Evolutionary conservation across 2,888 invertebrate species (phyloP), one percentile per base, ranked within the genome.

Genomic region (Hofmannophila pseudospretella): DNA sequence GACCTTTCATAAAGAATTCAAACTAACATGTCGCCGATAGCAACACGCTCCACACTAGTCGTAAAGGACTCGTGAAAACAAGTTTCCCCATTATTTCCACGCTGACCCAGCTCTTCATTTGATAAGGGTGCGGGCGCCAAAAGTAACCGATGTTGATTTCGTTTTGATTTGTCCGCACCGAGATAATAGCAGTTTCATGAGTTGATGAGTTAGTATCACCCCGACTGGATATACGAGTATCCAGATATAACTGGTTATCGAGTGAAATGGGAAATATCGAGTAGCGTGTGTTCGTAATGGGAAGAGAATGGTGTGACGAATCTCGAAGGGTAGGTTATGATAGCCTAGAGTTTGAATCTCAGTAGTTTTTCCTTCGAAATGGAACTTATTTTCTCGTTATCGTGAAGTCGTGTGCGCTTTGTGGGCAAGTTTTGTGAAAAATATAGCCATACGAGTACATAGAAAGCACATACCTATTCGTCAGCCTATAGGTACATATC

Each of bases 81-180:
- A 52, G 48, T 52, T 54, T 49, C 40, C 44, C 50, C 50, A 54
- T 54, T 51, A 54, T 52, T 52, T 51, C 48, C 45, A 47, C 43
- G 60, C 69, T 70, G 73, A 72, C 71, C 72, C 69, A 65, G 69
- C 70, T 60, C 63, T 56, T 25, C 29, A 55, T 61, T 69, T 79
- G 79, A 80, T 77, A 80, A 79, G 81, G 77, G 80, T 75, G 68
- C 57, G 63, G 67, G 67, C 54, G 69, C 65, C 73, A 68, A 70
- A 77, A 75, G 75, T 80, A 81, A 78, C 73, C 71, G 67, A 81
- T 78, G 81, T 70, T 82, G 81, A 86, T 84, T 81, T 74, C 66
- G 57, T 74, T 85, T 85, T 81, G 81, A 85, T 84, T 78, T 66
- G 67, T 73, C 70, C 73, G 55, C 69, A 57, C 60, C 46, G 58